Percentiles rank a stretch among this genome's conserved stretches.
Evolutionary conservation across 2,797 vertebrate species (phyloP).

Genomic region (Myotis planiceps): DNA sequence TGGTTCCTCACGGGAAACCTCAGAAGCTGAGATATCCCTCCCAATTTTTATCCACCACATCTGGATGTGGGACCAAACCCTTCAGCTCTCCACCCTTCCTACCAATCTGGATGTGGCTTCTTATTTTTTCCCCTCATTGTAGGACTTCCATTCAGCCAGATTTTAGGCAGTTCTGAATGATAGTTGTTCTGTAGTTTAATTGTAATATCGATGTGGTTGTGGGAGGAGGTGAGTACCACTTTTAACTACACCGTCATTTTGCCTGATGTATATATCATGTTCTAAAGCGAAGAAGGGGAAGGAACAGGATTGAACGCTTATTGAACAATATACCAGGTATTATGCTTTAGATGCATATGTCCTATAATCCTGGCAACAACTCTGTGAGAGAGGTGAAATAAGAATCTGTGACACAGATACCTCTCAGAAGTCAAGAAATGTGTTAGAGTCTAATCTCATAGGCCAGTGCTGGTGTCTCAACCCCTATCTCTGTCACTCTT

Average conservation of each 20-base stretch:
- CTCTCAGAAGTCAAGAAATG: not conserved
- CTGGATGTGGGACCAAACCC: no score
- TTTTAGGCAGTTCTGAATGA: not conserved
- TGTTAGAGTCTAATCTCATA: not conserved
- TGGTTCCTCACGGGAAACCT: no score
- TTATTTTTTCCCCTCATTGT: not conserved
- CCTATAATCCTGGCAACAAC: not conserved
- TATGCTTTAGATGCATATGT: not conserved
- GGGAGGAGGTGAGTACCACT: not conserved
- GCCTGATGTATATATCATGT: not conserved
- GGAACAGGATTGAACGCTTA: not conserved
- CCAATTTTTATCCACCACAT: no score
- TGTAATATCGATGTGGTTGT: not conserved
- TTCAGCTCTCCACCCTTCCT: no score
- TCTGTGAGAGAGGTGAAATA: not conserved
- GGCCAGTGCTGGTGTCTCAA: not conserved
- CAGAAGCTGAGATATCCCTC: no score
- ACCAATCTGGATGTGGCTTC: not conserved
- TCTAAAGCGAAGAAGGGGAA: not conserved
- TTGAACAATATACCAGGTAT: not conserved
- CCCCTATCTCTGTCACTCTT: not conserved
- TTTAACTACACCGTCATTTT: not conserved
- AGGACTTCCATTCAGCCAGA: not conserved
- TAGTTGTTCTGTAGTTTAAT: not conserved
- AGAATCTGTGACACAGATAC: not conserved